Evolutionary conservation across 2,797 vertebrate species (phyloP).

Genomic region (Rhynchonycteris naso): DNA sequence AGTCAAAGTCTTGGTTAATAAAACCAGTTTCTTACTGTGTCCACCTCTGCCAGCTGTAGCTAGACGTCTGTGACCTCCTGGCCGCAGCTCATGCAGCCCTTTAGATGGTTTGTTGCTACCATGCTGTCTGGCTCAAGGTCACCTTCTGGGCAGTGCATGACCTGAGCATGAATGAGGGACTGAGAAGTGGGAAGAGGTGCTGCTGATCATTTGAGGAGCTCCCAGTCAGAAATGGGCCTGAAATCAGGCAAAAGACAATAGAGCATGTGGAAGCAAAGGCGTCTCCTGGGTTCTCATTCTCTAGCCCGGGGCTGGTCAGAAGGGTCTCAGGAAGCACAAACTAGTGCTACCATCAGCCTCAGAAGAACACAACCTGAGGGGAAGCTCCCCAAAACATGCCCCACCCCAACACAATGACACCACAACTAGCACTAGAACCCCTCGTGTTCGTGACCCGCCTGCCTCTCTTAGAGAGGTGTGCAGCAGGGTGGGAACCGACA

Average conservation of each 20-base stretch:
- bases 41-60: not conserved
- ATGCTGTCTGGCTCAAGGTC: not conserved
- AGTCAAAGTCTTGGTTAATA: not conserved
- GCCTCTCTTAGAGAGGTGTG: not conserved
- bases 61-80: not conserved
- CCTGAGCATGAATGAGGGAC: not conserved
- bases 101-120: not conserved
- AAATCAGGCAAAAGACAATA: not conserved
- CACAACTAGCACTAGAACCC: not conserved
- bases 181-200: not conserved
- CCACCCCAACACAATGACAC: not conserved
- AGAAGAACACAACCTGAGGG: not conserved
- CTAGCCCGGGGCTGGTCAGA: not conserved
- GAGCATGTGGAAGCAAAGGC: not conserved
- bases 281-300: not conserved
- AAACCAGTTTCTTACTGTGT: not conserved
- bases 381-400: not conserved
- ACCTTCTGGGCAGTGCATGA: not conserved
- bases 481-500: not conserved
- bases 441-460: not conserved
- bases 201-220: not conserved
- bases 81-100: not conserved
- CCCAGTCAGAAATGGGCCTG: not conserved
- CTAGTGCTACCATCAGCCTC: not conserved
- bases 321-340: not conserved